Evolutionary conservation across 92 coral and sea anemone species (phyloP), one percentile per base, ranked within the genome.

Genomic region (Anthopleura xanthogrammica): DNA sequence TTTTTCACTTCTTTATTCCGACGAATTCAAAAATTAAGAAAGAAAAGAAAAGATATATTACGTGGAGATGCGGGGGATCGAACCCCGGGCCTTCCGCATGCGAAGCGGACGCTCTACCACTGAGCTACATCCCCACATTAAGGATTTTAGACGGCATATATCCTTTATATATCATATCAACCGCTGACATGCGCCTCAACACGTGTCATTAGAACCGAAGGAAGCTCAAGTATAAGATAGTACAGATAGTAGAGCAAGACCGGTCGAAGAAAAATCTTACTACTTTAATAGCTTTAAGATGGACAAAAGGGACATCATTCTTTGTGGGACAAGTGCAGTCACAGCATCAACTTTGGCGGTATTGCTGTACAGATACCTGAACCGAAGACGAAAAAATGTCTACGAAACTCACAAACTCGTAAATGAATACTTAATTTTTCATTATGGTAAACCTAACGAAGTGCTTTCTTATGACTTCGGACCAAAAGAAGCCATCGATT

Each of bases 71-170:
- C 97, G 93, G 98, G 98, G 98, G 89, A 80, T 95, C 79, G 98
- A 95, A 95, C 98, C 97, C 96, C 95, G 97, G 98, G 95, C 97
- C 92, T 94, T 90, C 89, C 98, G 95, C 97, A 93, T 95, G 98
- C 98, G 98, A 95, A 95, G 98, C 98, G 98, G 92, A 87, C 98
- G 98, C 98, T 95, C 98, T 95, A 95, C 98, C 98, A 95, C 98
- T 95, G 98, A 95, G 98, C 98, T 93, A 95, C 98, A 95, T 92
- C 98, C 98, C 98, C 98, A 75, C 14, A 5, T 50, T 6, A 50
- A 5, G 7, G 11, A 11, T 50, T 5, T 14, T 0, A 41, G 39
- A 41, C 46, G 42, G 5, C 24, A 13, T 0, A 19, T 17, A 0
- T 12, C 65, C 20, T 58, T 58, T 58, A 14, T 16, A 13, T 4